A percentile compares a stretch with the other conserved stretches of the same genome.
phyloP scores from a whole-genome alignment of 1,140 invertebrate genomes.

The Bombus ignitus region DNA sequence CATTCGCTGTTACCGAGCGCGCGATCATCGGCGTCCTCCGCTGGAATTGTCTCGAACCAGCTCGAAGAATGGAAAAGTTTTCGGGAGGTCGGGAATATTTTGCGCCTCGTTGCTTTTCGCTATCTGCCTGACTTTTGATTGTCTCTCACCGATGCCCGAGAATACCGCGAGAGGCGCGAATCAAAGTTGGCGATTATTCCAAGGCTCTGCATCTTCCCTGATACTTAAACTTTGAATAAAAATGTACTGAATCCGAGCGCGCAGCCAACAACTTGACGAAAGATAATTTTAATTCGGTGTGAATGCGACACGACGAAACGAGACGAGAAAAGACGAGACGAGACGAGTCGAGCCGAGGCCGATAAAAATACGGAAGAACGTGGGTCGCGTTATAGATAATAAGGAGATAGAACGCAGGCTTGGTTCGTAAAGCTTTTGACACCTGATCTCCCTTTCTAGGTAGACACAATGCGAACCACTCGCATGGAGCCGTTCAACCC shows the following conservation, averaged over 20 bases:
- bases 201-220: neutral
- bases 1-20: slow-evolving; percentile 19
- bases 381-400: slow-evolving; percentile 34
- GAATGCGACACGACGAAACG: neutral
- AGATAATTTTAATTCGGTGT: too few relatives aligned
- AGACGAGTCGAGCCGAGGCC: neutral
- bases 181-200: slow-evolving; percentile 19
- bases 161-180: neutral
- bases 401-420: slow-evolving; percentile 1
- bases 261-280: neutral
- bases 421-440: slow-evolving; percentile 43
- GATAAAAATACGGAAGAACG: neutral
- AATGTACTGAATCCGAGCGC: neutral
- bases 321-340: neutral
- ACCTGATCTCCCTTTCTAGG: slow-evolving; percentile 52
- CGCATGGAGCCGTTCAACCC: neutral
- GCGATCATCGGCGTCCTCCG: slow-evolving; percentile 24
- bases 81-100: slow-evolving; percentile 42
- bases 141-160: neutral
- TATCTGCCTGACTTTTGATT: neutral
- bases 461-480: slow-evolving; percentile 21
- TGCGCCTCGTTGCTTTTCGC: slow-evolving; percentile 18
- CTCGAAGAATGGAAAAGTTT: slow-evolving; percentile 56
- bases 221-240: neutral
- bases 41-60: slow-evolving; percentile 56